Base-by-base conservation (phyloP, 2,113 vertebrate genomes). In the Phrynosoma blainvillii region DNA sequence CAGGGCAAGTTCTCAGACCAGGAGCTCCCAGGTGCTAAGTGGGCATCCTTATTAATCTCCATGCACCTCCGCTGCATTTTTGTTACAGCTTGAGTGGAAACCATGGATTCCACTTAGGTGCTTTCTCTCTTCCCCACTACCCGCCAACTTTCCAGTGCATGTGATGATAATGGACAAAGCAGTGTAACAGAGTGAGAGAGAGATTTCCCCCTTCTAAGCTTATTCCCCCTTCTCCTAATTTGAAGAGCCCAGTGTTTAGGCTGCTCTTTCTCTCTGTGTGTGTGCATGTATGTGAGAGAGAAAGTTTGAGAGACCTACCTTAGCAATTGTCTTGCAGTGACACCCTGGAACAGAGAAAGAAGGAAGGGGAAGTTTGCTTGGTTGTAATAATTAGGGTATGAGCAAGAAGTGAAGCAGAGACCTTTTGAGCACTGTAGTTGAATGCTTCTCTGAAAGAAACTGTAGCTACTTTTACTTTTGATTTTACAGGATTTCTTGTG, bases 111-210 rank as follows among this genome's bases (percentile, higher is more conserved):
- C 27, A 90, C 88, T 75, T 89, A 93, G 87, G 87, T 89, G 73
- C 86, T 62, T 8, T 23, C 7, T 10, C 5, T 47, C 42, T 9
- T 10, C 30, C 18, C 40, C 7, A 7, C 47, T 47, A 47, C 47
- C 47, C 7, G 47, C 47, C 47, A 47, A 5, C 13, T 59, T 4
- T 84, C 42, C 79, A 62, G 80, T 94, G 94, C 90, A 94, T 92
- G 92, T 91, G 90, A 94, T 93, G 90, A 89, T 90, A 95, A 89
- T 91, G 93, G 93, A 93, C 92, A 92, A 95, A 90, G 91, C 90
- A 91, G 89, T 90, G 93, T 95, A 91, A 91, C 87, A 27, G 85
- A 86, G 86, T 93, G 92, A 1, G 52, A 23, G 52, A 14, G 42
- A 8, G 89, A 90, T 16, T 65, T 13, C 59, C 16, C 16, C 10